Base-by-base conservation (phyloP, 2,113 vertebrate genomes). In the Colius striatus region DNA sequence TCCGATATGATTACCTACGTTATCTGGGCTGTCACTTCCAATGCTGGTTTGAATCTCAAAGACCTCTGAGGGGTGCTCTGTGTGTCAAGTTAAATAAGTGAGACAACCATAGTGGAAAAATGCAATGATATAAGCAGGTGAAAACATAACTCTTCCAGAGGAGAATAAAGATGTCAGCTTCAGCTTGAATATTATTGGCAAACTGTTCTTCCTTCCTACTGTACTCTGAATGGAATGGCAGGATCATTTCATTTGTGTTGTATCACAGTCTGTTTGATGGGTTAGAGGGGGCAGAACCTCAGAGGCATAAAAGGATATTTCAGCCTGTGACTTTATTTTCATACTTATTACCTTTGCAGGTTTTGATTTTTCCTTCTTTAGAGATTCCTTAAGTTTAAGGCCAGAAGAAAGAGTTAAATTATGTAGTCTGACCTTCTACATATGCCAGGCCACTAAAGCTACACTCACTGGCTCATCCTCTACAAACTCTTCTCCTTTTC, bases 11-110 rank as follows among this genome's bases (percentile, higher is more conserved):
- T 98, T 98, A 98, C 98, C 98, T 98, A 89, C 92, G 94, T 98
- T 98, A 98, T 98, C 98, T 96, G 96, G 97, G 97, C 97, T 98
- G 98, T 98, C 98, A 98, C 97, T 98, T 98, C 97, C 98, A 98
- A 98, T 98, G 98, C 97, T 97, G 96, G 89, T 92, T 72, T 89
- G 97, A 97, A 95, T 94, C 98, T 98, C 98, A 97, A 96, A 97
- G 94, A 95, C 96, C 97, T 98, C 98, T 73, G 96, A 98, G 97
- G 98, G 97, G 95, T 96, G 97, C 97, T 98, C 97, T 41, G 72
- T 95, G 98, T 98, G 98, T 98, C 98, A 98, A 94, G 75, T 97
- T 95, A 97, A 97, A 98, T 98, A 98, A 98, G 78, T 86, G 89
- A 93, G 96, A 97, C 97, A 94, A 91, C 85, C 97, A 84, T 86